These are phyloP conservation scores for Mohoua ochrocephala DNA, from an alignment of 2,113 vertebrate genomes.

Conservation along the genomic window DNA sequence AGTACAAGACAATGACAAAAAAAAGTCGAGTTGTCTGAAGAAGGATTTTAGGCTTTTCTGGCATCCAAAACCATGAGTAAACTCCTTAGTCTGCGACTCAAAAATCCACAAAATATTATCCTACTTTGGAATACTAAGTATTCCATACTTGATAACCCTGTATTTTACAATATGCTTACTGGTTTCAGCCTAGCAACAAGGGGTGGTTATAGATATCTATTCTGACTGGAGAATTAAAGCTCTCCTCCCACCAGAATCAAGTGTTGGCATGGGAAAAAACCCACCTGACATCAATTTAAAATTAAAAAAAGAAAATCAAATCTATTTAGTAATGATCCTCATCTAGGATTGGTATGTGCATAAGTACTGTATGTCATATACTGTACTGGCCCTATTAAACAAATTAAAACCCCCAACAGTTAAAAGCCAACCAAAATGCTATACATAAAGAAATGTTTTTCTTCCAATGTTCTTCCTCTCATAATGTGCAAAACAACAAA, in stretches of 20 bases:
- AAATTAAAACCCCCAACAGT: constrained; percentile 64
- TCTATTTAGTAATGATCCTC: constrained; percentile 54
- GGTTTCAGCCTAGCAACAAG: constrained; percentile 66
- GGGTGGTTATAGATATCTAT: constrained; percentile 62
- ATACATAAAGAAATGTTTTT: constrained; percentile 57
- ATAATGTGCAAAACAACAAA: constrained; percentile 93
- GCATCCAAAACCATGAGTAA: constrained; percentile 71
- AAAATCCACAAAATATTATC: constrained; percentile 67
- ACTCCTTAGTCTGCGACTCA: constrained; percentile 71
- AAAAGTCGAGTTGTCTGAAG: constrained; percentile 72
- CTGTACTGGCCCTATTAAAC: constrained; percentile 66
- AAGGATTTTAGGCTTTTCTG: constrained; percentile 75
- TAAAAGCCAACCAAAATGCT: constrained; percentile 65
- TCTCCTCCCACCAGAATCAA: constrained; percentile 59
- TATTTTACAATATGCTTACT: constrained; percentile 68
- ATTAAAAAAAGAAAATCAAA: constrained; percentile 4
- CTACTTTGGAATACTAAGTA: constrained; percentile 62
- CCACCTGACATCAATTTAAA: constrained; percentile 17
- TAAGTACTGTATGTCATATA: constrained; percentile 72
- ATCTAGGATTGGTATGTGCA: constrained; percentile 69
- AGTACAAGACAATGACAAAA: constrained; percentile 78
- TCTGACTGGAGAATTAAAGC: constrained; percentile 69
- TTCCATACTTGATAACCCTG: constrained; percentile 69
- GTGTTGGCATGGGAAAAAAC: background rate
- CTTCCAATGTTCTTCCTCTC: constrained; percentile 75